Evolutionary conservation across 2,888 invertebrate species (phyloP).

Genomic region (Protonemura montana): DNA sequence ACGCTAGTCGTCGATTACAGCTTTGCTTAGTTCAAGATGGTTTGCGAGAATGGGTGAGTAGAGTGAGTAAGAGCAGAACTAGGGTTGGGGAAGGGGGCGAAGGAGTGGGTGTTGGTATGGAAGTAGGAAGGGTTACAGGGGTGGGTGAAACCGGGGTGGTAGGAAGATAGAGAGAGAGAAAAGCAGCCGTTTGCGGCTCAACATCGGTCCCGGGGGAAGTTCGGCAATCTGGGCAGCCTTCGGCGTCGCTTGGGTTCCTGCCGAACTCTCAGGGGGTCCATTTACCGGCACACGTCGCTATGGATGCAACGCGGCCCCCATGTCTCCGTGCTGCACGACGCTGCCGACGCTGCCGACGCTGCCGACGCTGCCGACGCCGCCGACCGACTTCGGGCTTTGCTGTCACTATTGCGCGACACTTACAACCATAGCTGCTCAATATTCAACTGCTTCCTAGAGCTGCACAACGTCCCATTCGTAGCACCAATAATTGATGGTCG

Average conservation of each 20-base stretch:
- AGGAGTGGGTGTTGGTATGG: neutral
- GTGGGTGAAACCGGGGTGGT: slow-evolving; percentile 41
- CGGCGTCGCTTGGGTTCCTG: slow-evolving; percentile 44
- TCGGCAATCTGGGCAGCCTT: slow-evolving; percentile 46
- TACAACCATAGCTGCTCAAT: neutral
- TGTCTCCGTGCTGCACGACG: too few relatives aligned
- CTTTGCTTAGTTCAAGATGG: slow-evolving; percentile 22
- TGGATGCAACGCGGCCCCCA: neutral
- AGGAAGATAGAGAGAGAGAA: slow-evolving; percentile 50
- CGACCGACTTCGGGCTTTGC: too few relatives aligned
- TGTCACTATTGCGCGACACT: neutral
- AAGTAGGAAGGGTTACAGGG: neutral
- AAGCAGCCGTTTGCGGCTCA: slow-evolving; percentile 52
- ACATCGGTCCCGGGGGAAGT: slow-evolving; percentile 51
- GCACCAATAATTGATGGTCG: neutral
- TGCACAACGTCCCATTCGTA: neutral
- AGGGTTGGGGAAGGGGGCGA: too few relatives aligned
- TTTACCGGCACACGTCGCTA: slow-evolving; percentile 42
- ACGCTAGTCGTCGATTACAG: slow-evolving; percentile 17
- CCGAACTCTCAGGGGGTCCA: slow-evolving; percentile 39
- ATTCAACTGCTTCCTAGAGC: too few relatives aligned
- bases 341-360: too few relatives aligned
- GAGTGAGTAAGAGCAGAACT: neutral
- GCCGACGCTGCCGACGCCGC: too few relatives aligned
- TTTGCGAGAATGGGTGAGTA: neutral